A percentile compares a stretch with the other conserved stretches of the same genome.
Conservation (phyloP, 1,140 invertebrate genomes). For the Bombus cullumanus region DNA sequence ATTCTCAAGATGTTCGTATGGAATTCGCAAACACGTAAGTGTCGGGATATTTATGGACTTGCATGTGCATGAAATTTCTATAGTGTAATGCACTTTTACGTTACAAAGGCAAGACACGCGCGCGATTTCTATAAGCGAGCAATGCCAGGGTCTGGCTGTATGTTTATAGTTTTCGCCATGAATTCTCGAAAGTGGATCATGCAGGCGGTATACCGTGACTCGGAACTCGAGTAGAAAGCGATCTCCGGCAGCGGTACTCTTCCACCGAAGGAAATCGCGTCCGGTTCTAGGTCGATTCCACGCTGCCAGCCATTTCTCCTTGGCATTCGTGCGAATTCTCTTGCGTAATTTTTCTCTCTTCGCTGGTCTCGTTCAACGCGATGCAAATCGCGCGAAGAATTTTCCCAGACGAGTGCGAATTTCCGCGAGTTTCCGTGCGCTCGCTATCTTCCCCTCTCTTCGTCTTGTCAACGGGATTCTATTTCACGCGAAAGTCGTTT, state of each 20-base stretch:
- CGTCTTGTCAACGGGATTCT: no score
- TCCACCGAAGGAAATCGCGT: background rate
- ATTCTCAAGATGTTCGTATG: no score
- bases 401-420: background rate
- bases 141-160: background rate
- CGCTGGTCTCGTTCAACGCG: background rate
- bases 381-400: constrained; percentile 3
- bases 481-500: background rate
- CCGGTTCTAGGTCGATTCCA: constrained; percentile 1
- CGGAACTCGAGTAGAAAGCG: constrained; percentile 39
- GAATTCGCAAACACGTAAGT: no score
- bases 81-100: background rate
- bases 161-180: background rate
- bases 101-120: background rate
- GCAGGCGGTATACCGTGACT: constrained; percentile 18
- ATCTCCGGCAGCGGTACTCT: background rate
- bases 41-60: no score
- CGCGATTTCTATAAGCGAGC: background rate
- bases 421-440: background rate
- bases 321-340: background rate
- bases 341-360: background rate
- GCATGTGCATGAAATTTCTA: no score
- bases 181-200: constrained; percentile 55
- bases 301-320: background rate
- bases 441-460: background rate